These are phyloP conservation scores for Sapajus apella DNA, from an alignment of 2,113 vertebrate species.

Conservation along the genomic window DNA sequence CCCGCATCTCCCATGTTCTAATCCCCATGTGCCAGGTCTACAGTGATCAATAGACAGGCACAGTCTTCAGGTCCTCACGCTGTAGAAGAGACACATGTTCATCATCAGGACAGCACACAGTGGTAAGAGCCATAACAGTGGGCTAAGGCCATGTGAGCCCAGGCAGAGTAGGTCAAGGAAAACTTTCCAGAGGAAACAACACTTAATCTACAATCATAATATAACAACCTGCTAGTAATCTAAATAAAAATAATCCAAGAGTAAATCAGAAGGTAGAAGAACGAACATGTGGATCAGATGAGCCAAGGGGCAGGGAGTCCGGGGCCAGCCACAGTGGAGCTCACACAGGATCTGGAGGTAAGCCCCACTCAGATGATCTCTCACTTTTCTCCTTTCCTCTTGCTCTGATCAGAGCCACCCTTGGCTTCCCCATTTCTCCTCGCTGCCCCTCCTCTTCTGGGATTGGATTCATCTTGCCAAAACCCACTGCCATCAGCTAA, in stretches of 20 bases:
- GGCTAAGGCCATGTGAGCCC: not conserved
- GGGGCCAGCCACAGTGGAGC: not conserved
- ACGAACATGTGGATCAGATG: fast-evolving
- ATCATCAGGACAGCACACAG: not conserved
- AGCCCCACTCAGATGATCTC: not conserved
- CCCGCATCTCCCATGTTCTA: not conserved
- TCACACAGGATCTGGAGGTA: not conserved
- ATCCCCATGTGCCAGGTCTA: not conserved
- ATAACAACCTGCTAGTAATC: not conserved
- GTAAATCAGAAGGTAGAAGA: not conserved
- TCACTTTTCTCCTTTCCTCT: not conserved
- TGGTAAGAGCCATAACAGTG: no score
- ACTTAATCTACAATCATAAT: not conserved
- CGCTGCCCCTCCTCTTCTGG: not conserved
- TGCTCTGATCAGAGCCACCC: not conserved
- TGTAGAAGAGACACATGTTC: not conserved
- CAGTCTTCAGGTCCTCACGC: fast-evolving
- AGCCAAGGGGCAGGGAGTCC: fast-evolving
- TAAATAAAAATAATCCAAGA: not conserved
- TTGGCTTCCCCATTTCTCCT: not conserved
- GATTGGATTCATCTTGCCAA: not conserved
- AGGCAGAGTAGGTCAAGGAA: not conserved
- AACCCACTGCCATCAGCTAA: not conserved
- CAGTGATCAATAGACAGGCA: not conserved
- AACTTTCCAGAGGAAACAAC: not conserved